These are phyloP conservation scores for Heliocidaris erythrogramma DNA, from an alignment of 35 echinoderm and acorn worm genomes.

Conservation along the genomic window DNA sequence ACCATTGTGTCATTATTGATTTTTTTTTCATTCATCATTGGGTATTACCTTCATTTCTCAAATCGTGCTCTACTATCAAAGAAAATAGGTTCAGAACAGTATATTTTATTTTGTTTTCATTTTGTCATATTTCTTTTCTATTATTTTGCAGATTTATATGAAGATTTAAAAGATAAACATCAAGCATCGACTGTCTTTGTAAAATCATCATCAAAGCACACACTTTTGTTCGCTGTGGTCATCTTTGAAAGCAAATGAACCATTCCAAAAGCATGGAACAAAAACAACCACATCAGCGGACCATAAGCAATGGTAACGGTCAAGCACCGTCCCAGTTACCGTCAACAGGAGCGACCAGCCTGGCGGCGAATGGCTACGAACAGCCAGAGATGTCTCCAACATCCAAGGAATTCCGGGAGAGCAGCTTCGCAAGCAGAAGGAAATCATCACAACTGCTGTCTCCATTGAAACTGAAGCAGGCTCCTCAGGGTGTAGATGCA, in stretches of 20 bases:
- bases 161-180: neutral
- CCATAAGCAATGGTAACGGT: neutral
- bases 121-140: neutral
- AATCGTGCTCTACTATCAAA: neutral
- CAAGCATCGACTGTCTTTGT: neutral
- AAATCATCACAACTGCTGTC: conserved; percentile 38
- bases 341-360: neutral
- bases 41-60: neutral
- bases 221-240: no score
- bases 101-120: neutral
- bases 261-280: neutral
- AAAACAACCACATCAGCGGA: neutral
- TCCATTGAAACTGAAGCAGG: neutral
- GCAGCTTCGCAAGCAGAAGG: neutral
- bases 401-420: conserved; percentile 36
- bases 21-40: neutral
- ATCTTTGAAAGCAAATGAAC: neutral
- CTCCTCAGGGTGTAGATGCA: neutral
- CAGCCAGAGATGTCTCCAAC: conserved; percentile 32
- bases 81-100: neutral
- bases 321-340: neutral
- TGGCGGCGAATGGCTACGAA: neutral
- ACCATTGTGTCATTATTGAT: no score
- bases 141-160: neutral
- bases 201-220: no score